phyloP scores from a whole-genome alignment of 2,797 vertebrate genomes.

The Synaphobranchus kaupii region DNA sequence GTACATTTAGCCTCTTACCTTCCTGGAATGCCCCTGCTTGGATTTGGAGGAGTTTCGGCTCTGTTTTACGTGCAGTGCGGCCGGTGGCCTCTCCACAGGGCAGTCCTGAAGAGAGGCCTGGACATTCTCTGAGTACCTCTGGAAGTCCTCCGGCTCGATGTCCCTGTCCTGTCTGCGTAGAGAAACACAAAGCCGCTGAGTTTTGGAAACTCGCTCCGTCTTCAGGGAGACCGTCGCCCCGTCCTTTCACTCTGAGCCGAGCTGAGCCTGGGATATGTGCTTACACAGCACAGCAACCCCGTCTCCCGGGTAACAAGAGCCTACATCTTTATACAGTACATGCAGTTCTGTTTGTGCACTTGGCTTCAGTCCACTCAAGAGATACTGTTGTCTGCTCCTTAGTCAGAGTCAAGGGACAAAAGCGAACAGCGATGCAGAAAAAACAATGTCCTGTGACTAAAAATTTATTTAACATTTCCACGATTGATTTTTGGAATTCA shows the following conservation, averaged over 20 bases:
- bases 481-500: neutral
- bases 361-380: conserved; percentile 10
- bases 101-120: conserved; percentile 88
- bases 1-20: conserved; percentile 67
- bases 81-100: conserved; percentile 80
- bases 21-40: conserved; percentile 74
- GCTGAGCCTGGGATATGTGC: neutral
- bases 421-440: neutral
- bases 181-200: conserved; percentile 26
- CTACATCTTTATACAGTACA: neutral
- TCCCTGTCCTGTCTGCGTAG: conserved; percentile 83
- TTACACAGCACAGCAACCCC: conserved; percentile 3
- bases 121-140: conserved; percentile 86
- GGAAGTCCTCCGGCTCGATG: conserved; percentile 95
- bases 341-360: conserved; percentile 25
- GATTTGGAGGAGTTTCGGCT: conserved; percentile 72
- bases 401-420: neutral
- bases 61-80: conserved; percentile 76
- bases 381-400: conserved; percentile 13
- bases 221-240: conserved; percentile 31
- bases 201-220: conserved; percentile 5
- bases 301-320: conserved; percentile 6
- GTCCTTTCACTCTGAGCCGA: conserved; percentile 2
- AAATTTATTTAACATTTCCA: neutral
- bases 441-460: neutral